Base-by-base conservation (phyloP, 2,888 invertebrate genomes). In the Acheta domesticus region DNA sequence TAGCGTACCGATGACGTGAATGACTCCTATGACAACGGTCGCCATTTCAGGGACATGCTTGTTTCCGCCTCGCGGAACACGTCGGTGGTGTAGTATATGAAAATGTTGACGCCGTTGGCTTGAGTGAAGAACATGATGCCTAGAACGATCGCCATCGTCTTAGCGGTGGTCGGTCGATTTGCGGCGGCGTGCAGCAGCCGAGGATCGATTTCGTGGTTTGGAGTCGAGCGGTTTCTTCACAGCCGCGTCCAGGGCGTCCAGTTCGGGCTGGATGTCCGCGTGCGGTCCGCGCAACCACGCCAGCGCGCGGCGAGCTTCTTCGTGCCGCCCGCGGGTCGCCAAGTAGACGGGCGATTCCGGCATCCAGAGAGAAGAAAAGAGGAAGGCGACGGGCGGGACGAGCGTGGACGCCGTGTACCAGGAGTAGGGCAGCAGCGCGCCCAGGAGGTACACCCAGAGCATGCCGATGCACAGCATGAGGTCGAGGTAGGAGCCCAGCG, bases 271-370 rank as follows among this genome's bases (percentile, higher is more conserved):
- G 4, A 62, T 8, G 14, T 62, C 62, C 48, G 4, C 20, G 49
- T 14, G 3, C 1, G 49, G 21, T 2, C 50, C 49, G 1, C 50
- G 49, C 11, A 21, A 11, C 19, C 21, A n/a, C n/a, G 14, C 20
- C 23, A 12, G 2, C 48, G 49, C n/a, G 12, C 49, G 48, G 49
- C 49, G 49, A 21, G 77, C 50, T 5, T 50, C 62, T 16, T 62
- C 62, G n/a, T 62, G 16, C 11, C 62, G 62, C 14, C 77, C 77
- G 16, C 50, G 12, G 5, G 49, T 48, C 49, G 20, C 20, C 49
- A 77, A 50, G 20, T 77, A 49, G 16, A 49, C 77, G 48, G 77
- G 77, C 16, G 77, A 77, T 12, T 77, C 50, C 48, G 77, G 77
- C 49, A 77, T 19, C 77, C 77, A 77, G 49, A n/a, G n/a, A n/a